These are phyloP conservation scores for Cairina moschata DNA, from an alignment of 2,113 vertebrate genomes.

Conservation along the genomic window DNA sequence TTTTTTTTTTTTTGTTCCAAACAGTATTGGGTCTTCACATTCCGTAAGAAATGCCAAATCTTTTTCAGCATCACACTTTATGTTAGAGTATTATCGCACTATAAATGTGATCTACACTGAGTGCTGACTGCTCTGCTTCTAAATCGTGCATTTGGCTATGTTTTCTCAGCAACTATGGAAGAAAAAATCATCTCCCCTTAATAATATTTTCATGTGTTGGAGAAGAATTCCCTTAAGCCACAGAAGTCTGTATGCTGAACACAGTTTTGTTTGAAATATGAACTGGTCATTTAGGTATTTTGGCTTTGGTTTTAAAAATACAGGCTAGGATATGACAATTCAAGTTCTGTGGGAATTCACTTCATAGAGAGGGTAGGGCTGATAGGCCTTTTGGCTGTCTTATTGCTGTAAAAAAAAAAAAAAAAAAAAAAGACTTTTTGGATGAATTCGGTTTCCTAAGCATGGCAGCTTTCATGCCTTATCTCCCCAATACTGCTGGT, in stretches of 20 bases:
- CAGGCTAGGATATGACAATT: not conserved
- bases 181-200: not conserved
- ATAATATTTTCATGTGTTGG: not conserved
- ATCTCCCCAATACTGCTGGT: not conserved
- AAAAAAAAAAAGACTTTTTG: not conserved
- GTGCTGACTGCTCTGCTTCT: not conserved
- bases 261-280: not conserved
- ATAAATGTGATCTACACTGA: not conserved
- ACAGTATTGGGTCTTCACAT: not conserved
- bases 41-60: not conserved
- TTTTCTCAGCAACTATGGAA: not conserved
- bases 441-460: not conserved
- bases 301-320: slow-evolving; percentile 9
- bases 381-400: not conserved
- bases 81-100: not conserved
- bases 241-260: not conserved
- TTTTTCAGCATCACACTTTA: not conserved
- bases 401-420: not conserved
- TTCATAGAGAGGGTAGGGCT: not conserved
- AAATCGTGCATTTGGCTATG: not conserved
- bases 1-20: not conserved
- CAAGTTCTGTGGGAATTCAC: not conserved
- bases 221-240: not conserved
- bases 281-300: not conserved
- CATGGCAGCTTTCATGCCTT: not conserved